Evolutionary conservation across 2,888 invertebrate genomes (phyloP), one percentile per base, ranked within the genome.

Genomic region (Drosophila subsilvestris): DNA sequence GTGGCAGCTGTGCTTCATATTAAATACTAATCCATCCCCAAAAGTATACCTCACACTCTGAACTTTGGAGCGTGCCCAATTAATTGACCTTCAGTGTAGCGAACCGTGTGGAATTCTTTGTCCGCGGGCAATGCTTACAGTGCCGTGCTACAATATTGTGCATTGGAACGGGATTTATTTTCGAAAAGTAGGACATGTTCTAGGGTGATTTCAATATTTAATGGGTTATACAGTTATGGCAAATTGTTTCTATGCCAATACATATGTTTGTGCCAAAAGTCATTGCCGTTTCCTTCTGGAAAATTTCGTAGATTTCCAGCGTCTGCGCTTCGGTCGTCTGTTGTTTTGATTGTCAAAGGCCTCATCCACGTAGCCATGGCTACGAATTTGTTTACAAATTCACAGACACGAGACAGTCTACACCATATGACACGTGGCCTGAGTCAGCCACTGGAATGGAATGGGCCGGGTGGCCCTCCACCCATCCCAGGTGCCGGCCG

Each of bases 321-420:
- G 70, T n/a, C 48, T 86, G 83, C 83, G 84, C 79, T 8, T 5
- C 44, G 25, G 9, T 47, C 37, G 63, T 65, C 59, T 73, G 76
- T 77, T 83, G 82, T 84, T 86, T 78, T 84, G 81, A 79, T 84
- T 66, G 79, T 84, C 80, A 83, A 80, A 74, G 59, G 54, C 37
- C 6, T n/a, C 37, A 37, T 6, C 32, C 57, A 59, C 65, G 63
- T 53, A 44, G 57, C 56, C 54, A 25, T 51, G 37, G 50, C 20
- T 44, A 55, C 48, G 43, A 67, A 49, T 25, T 84, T 84, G 83
- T 84, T 84, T 84, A 84, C 86, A 84, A 84, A 85, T 78, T 14
- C 37, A 80, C 65, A 65, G 63, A 49, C 48, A 29, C 14, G 49
- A 69, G 66, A 62, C 63, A 48, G 25, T 51, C 56, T 70, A 62